Evolutionary conservation across 2,888 invertebrate species (phyloP).

Genomic region (Steromphala cineraria): DNA sequence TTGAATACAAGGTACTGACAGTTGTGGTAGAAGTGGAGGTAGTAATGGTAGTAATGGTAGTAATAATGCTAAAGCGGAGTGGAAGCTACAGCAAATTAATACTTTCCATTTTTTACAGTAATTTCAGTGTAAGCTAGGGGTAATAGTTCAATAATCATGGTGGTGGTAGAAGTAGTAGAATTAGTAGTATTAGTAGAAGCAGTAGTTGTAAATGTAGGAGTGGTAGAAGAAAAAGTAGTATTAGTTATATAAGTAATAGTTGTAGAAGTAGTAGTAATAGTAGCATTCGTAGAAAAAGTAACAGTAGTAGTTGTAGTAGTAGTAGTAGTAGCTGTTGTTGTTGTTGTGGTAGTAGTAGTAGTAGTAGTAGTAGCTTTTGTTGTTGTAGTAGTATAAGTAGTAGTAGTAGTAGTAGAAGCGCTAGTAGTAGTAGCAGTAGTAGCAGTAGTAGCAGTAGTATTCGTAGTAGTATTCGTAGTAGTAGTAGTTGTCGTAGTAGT

Average conservation of each 20-base stretch:
- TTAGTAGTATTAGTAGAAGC: neutral
- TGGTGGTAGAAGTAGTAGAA: neutral
- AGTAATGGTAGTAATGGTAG: neutral
- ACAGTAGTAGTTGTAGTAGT: neutral
- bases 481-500: neutral
- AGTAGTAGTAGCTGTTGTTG: neutral
- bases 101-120: too few species aligned
- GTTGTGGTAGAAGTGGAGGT: neutral
- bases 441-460: neutral
- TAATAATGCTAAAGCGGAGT: too few species aligned
- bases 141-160: too few species aligned
- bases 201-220: neutral
- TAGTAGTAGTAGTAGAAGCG: neutral
- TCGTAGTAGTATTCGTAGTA: neutral
- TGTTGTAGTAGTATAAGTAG: neutral
- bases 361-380: neutral
- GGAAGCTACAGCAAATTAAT: too few species aligned
- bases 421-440: neutral
- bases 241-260: neutral
- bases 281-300: neutral
- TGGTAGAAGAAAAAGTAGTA: conserved; percentile 7
- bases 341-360: neutral
- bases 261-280: neutral
- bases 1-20: neutral
- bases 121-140: too few species aligned